Evolutionary conservation across 92 coral and sea anemone genomes (phyloP), one percentile per base, ranked within the genome.

Genomic region (Diadumene lineata): DNA sequence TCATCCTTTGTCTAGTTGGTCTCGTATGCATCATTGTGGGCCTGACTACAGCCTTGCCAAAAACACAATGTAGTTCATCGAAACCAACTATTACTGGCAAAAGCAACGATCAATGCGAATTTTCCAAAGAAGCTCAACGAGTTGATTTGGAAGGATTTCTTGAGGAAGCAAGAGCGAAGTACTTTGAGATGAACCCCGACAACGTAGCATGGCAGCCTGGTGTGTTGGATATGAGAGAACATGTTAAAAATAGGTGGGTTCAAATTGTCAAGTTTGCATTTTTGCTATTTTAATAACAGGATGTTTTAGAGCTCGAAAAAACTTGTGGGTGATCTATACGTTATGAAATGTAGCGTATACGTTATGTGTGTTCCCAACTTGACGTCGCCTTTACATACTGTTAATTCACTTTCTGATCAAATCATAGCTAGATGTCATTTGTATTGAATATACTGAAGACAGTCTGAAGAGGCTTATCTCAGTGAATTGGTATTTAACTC

Each of bases 41-140:
- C n/a, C 18, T 31, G 4, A 23, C 44, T 0, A 51, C 31, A 55
- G 21, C n/a, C n/a, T n/a, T 13, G 48, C 48, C 13, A 4, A 38
- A 6, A 38, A 6, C 48, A 13, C 48, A 38, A 38, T 38, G 48
- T 13, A 13, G 13, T 13, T 38, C 48, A 38, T 6, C 7, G 13
- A 6, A 38, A 38, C 48, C 48, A 6, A 16, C 60, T 23, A 53
- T n/a, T n/a, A n/a, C n/a, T n/a, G n/a, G 18, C 7, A 8, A 53
- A 53, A 22, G 3, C 18, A n/a, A 31, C 48, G 30, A 30, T 50
- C 33, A 31, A 63, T 93, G 98, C 34, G n/a, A 31, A 43, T 87
- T 44, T 55, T 93, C 98, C 18, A 60, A 77, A 31, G 98, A 93
- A 34, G 98, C 98, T 0, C 33, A 69, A 43, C 72, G 92, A 31